Conservation (phyloP, 2,113 vertebrate genomes). For the Nerophis lumbriciformis region DNA sequence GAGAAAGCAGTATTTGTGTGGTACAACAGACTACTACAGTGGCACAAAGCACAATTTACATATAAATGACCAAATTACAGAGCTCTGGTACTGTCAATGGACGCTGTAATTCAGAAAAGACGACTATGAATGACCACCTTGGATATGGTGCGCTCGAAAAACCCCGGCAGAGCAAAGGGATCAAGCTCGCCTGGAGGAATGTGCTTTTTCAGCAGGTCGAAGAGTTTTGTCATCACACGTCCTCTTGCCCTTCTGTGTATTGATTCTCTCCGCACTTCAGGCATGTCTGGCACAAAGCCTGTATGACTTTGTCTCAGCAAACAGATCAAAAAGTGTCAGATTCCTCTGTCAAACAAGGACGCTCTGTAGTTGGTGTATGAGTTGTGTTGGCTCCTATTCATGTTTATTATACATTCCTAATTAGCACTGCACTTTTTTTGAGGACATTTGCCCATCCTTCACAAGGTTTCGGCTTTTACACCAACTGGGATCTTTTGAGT, state of each 20-base stretch:
- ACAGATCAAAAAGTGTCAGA: background rate
- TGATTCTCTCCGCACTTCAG: slow-evolving; percentile 46
- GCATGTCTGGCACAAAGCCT: slow-evolving; percentile 31
- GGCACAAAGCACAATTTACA: slow-evolving; percentile 64
- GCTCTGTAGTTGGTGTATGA: background rate
- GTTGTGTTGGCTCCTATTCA: background rate
- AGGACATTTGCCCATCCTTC: no score
- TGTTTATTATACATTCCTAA: background rate
- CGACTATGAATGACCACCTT: slow-evolving; percentile 26
- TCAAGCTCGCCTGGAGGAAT: slow-evolving; percentile 46
- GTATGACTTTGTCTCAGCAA: slow-evolving; percentile 26
- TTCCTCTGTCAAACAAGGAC: background rate
- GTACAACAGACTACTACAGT: slow-evolving; percentile 33
- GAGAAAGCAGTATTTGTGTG: slow-evolving; percentile 33
- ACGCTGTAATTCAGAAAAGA: slow-evolving; percentile 54
- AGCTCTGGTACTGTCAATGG: slow-evolving; percentile 33
- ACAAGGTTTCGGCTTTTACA: no score
- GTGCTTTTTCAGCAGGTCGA: slow-evolving; percentile 61
- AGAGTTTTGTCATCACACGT: slow-evolving; percentile 59
- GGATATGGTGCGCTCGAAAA: slow-evolving; percentile 31
- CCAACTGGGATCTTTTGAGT: no score
- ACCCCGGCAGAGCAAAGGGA: slow-evolving; percentile 35
- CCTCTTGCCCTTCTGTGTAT: slow-evolving; percentile 57
- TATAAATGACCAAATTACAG: slow-evolving; percentile 69
- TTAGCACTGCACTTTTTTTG: background rate